Conservation (phyloP, 2,888 invertebrate genomes). For the Odontocolon sp. region DNA sequence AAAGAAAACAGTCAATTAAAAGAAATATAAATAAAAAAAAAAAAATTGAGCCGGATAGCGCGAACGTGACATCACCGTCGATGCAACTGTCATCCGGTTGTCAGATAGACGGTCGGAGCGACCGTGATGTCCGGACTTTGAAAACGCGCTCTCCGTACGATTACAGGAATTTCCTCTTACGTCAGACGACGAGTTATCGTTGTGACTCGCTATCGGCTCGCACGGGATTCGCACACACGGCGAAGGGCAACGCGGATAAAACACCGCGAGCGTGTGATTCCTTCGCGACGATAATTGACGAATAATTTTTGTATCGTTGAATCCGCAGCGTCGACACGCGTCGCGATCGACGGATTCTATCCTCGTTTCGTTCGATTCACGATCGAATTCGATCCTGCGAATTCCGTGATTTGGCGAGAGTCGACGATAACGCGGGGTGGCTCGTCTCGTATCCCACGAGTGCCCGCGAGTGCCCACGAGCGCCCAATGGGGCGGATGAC, state of each 20-base stretch:
- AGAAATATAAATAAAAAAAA: neutral
- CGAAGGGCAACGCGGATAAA: too few relatives aligned
- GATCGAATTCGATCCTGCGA: too few relatives aligned
- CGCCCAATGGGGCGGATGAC: constrained; percentile 42
- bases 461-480: neutral
- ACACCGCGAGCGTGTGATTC: neutral
- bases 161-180: constrained; percentile 50
- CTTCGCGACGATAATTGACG: neutral
- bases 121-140: neutral
- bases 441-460: too few relatives aligned
- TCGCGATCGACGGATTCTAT: too few relatives aligned
- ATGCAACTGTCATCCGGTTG: constrained; percentile 34
- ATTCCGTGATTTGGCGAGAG: neutral
- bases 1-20: neutral
- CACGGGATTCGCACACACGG: too few relatives aligned
- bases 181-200: constrained; percentile 38
- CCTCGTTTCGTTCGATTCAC: too few relatives aligned
- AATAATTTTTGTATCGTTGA: too few relatives aligned
- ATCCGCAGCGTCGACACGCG: too few relatives aligned
- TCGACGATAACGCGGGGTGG: neutral
- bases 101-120: neutral
- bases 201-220: too few relatives aligned
- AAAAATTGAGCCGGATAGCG: neutral
- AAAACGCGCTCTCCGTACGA: constrained; percentile 12
- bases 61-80: neutral